Evolutionary conservation across 2,113 vertebrate species (phyloP).

Genomic region (Procapra przewalskii): DNA sequence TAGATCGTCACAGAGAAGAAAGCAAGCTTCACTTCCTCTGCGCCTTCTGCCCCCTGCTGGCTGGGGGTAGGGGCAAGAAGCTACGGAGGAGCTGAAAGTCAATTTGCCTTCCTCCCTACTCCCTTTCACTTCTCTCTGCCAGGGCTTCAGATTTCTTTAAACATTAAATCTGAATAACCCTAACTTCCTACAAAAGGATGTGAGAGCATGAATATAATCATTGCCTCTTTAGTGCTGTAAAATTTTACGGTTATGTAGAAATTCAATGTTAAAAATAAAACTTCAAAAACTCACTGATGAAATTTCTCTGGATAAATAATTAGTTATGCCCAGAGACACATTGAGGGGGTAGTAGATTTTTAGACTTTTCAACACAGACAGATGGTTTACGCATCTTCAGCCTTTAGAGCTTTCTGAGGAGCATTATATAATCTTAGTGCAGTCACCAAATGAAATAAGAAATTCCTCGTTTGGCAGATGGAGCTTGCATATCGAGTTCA

Average conservation of each 20-base stretch:
- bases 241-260: constrained; percentile 67
- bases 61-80: background rate
- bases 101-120: background rate
- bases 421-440: constrained; percentile 75
- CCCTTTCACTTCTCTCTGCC: background rate
- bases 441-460: constrained; percentile 76
- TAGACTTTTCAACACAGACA: constrained; percentile 73
- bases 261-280: constrained; percentile 24
- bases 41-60: constrained; percentile 66
- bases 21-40: background rate
- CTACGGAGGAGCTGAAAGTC: background rate
- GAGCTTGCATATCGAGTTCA: constrained; percentile 78
- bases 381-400: constrained; percentile 79
- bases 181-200: constrained; percentile 36
- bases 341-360: constrained; percentile 46
- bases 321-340: constrained; percentile 65
- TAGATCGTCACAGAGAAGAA: background rate
- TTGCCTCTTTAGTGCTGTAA: constrained; percentile 23
- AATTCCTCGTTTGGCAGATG: constrained; percentile 79
- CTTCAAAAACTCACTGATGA: constrained; percentile 30
- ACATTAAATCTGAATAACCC: constrained; percentile 12
- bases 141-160: constrained; percentile 37
- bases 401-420: constrained; percentile 71
- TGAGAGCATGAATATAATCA: background rate
- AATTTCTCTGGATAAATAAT: constrained; percentile 76